A percentile compares a stretch with the other conserved stretches of the same genome.
phyloP scores from a whole-genome alignment of 1,140 invertebrate genomes.

The Drosophila ohnishii region DNA sequence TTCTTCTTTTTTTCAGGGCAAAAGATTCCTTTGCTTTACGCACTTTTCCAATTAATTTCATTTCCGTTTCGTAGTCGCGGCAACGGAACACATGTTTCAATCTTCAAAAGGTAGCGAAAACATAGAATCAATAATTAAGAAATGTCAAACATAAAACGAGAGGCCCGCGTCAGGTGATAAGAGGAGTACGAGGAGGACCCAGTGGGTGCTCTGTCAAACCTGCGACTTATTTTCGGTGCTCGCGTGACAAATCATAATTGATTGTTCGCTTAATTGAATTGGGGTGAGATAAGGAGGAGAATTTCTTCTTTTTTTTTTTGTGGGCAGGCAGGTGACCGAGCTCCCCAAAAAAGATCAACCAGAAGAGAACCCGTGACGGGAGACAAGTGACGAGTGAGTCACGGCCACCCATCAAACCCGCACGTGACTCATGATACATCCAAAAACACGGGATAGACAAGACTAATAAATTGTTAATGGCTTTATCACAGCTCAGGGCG shows the following conservation, averaged over 20 bases:
- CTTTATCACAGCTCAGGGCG: slow-evolving; percentile 74
- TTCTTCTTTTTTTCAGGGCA: slow-evolving; percentile 86
- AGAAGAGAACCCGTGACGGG: slow-evolving; percentile 6
- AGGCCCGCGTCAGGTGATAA: slow-evolving; percentile 65
- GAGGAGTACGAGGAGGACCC: slow-evolving; percentile 20
- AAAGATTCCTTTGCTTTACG: slow-evolving; percentile 44
- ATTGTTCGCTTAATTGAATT: slow-evolving; percentile 81
- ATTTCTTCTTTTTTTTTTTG: neutral
- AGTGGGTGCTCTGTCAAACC: slow-evolving; percentile 16
- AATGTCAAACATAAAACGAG: slow-evolving; percentile 78
- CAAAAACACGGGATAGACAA: slow-evolving; percentile 59
- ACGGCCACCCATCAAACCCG: slow-evolving; percentile 31
- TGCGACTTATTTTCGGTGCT: slow-evolving; percentile 57
- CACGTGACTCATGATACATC: slow-evolving; percentile 38
- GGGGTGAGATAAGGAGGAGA: slow-evolving; percentile 61
- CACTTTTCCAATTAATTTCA: slow-evolving; percentile 81
- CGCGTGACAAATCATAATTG: slow-evolving; percentile 81
- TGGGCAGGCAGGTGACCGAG: slow-evolving; percentile 7
- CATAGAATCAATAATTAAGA: slow-evolving; percentile 82
- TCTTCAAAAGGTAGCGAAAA: slow-evolving; percentile 82
- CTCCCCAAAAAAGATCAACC: slow-evolving; percentile 27
- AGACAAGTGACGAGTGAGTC: slow-evolving; percentile 38
- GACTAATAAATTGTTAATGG: slow-evolving; percentile 79
- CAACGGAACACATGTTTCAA: slow-evolving; percentile 71
- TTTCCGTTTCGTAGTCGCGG: slow-evolving; percentile 65